Percentiles rank a stretch among this genome's conserved stretches.
Conservation (phyloP, 2,113 vertebrate genomes). For the Alouatta palliata region DNA sequence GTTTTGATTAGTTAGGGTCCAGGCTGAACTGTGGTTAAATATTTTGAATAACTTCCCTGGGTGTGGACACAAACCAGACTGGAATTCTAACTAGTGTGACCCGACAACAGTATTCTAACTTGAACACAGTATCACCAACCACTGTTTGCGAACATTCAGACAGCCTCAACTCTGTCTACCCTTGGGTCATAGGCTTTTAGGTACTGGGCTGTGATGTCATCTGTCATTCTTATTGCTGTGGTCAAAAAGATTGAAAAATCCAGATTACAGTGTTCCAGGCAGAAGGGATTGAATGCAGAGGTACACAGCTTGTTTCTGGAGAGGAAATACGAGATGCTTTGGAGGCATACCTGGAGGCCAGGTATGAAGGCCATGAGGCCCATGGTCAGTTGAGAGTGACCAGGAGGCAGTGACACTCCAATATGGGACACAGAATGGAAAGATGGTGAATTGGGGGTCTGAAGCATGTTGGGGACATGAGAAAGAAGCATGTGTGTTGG, state of each 20-base stretch:
- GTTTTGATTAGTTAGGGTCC: not conserved
- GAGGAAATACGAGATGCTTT: not conserved
- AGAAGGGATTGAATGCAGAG: not conserved
- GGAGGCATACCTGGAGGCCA: not conserved
- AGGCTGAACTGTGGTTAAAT: not conserved
- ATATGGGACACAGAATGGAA: not conserved
- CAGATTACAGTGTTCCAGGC: not conserved
- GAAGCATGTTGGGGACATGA: not conserved
- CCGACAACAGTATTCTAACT: not conserved
- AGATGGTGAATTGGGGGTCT: not conserved
- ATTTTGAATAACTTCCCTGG: not conserved
- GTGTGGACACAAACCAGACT: not conserved
- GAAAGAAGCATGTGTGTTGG: not conserved
- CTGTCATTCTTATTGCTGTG: not conserved
- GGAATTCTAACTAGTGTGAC: not conserved
- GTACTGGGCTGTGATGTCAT: not conserved
- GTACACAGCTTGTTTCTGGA: not conserved
- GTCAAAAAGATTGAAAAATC: not conserved
- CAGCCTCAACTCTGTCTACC: not conserved
- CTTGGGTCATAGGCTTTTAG: not conserved
- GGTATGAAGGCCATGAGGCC: not conserved
- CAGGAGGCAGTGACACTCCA: not conserved
- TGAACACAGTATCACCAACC: not conserved
- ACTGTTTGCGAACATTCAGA: not conserved
- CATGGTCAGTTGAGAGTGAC: not conserved